phyloP scores from a whole-genome alignment of 2,888 invertebrate genomes.

The Drosophila kanekoi region DNA sequence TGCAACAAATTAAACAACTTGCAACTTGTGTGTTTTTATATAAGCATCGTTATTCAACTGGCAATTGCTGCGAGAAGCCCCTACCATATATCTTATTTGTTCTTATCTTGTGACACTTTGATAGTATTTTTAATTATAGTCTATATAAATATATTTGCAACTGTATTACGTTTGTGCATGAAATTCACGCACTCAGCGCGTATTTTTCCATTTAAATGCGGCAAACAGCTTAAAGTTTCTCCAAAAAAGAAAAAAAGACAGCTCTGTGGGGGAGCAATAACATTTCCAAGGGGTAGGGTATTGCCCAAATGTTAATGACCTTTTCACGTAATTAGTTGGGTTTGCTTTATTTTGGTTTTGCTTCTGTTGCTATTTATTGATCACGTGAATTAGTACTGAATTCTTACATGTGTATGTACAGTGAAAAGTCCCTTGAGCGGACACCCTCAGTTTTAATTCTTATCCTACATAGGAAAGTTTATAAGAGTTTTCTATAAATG shows the following conservation, averaged over 20 bases:
- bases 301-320: constrained; percentile 57
- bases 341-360: constrained; percentile 4
- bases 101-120: constrained; percentile 55
- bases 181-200: constrained; percentile 3
- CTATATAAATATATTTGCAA: constrained; percentile 26
- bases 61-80: constrained; percentile 12
- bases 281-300: constrained; percentile 17
- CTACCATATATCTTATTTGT: constrained; percentile 44
- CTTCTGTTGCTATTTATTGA: constrained; percentile 34
- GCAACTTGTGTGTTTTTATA: constrained; percentile 36
- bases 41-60: constrained; percentile 56
- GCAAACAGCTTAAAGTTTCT: not conserved
- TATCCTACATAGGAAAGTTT: too few species aligned
- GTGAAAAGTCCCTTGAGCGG: not conserved
- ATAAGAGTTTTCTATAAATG: too few species aligned
- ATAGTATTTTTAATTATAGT: constrained; percentile 33
- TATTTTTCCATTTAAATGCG: constrained; percentile 35
- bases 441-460: not conserved
- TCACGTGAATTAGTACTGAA: constrained; percentile 52
- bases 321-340: constrained; percentile 36
- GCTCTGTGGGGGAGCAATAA: constrained; percentile 12
- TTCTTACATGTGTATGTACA: not conserved
- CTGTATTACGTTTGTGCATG: not conserved
- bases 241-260: not conserved
- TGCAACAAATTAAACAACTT: constrained; percentile 23